These are phyloP conservation scores for Melipona quadrifasciata DNA, from an alignment of 1,140 invertebrate genomes.

Conservation along the genomic window DNA sequence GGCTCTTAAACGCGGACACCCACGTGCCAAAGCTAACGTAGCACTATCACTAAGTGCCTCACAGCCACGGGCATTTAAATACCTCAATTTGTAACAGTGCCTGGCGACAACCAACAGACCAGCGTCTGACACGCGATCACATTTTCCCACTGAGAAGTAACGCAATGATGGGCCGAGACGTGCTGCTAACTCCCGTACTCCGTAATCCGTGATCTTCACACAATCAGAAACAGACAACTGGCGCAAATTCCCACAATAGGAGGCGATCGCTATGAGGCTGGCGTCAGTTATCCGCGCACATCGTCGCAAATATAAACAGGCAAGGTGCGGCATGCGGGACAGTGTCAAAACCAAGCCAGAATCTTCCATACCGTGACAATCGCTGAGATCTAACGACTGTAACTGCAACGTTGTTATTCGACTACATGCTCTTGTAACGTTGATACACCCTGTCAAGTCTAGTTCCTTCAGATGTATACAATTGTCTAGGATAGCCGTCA, in stretches of 20 bases:
- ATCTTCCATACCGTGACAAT: conserved; percentile 92
- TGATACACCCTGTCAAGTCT: conserved; percentile 87
- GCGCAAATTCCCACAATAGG: conserved; percentile 90
- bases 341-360: conserved; percentile 91
- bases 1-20: conserved; percentile 91
- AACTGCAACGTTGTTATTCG: conserved; percentile 84
- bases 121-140: conserved; percentile 92
- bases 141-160: conserved; percentile 95
- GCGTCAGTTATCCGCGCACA: conserved; percentile 93
- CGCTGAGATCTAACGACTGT: conserved; percentile 91
- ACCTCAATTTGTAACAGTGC: conserved; percentile 93
- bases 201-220: conserved; percentile 93
- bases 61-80: conserved; percentile 94
- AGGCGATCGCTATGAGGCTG: conserved; percentile 91
- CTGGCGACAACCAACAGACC: conserved; percentile 93
- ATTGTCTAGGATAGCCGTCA: conserved; percentile 71
- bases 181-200: conserved; percentile 91
- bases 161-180: conserved; percentile 92
- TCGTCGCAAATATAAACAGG: conserved; percentile 93
- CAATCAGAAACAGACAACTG: conserved; percentile 96
- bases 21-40: conserved; percentile 90
- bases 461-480: conserved; percentile 78
- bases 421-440: conserved; percentile 85
- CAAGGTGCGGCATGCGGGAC: conserved; percentile 92
- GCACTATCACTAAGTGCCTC: conserved; percentile 95